Conservation (phyloP, 2,113 vertebrate species). For the Tamias sibiricus region DNA sequence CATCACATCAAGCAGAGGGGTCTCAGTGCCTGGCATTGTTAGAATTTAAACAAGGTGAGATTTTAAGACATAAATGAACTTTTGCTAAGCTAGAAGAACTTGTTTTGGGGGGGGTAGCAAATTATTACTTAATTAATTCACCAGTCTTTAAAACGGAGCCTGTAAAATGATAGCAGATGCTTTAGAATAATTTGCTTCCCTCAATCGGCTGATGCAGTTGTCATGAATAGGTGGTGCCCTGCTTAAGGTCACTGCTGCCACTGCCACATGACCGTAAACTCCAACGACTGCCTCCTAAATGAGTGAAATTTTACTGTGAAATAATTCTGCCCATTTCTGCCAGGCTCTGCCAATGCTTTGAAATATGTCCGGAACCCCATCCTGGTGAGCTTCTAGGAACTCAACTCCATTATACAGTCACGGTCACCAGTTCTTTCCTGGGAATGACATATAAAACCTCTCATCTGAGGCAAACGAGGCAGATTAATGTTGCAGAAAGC, state of each 20-base stretch:
- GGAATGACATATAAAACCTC: conserved; percentile 72
- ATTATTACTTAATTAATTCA: conserved; percentile 1
- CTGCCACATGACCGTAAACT: background rate
- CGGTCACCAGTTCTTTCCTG: conserved; percentile 49
- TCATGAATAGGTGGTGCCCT: background rate
- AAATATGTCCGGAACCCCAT: conserved; percentile 37
- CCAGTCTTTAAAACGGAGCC: background rate
- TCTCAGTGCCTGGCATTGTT: background rate
- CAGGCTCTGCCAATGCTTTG: background rate
- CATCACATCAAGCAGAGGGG: background rate
- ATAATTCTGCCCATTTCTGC: conserved; percentile 23
- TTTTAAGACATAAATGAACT: background rate
- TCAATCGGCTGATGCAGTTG: background rate
- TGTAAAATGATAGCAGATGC: background rate
- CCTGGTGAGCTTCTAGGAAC: conserved; percentile 5
- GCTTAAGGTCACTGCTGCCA: background rate
- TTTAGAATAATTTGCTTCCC: background rate
- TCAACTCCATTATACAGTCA: conserved; percentile 56
- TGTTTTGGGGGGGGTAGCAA: background rate
- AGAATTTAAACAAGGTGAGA: background rate
- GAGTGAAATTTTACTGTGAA: background rate
- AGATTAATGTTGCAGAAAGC: conserved; percentile 77
- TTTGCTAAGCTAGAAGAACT: background rate
- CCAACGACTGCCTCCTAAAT: background rate
- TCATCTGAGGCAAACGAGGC: conserved; percentile 71